Evolutionary conservation across 2,888 invertebrate species (phyloP), one percentile per base, ranked within the genome.

Genomic region (Diloba caeruleocephala): DNA sequence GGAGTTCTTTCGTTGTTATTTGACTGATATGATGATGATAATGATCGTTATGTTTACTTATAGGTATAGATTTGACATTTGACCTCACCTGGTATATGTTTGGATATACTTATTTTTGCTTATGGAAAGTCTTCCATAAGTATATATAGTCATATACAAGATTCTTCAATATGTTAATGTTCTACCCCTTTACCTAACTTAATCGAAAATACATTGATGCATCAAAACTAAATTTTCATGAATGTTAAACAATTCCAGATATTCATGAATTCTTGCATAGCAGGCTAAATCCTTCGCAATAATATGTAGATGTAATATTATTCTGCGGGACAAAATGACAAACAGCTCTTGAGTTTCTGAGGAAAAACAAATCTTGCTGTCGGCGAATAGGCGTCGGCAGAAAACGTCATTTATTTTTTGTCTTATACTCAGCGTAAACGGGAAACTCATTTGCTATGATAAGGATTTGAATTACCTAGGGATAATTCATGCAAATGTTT

Each of bases 331-430:
- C 76, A 66, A 78, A 79, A 85, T 84, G 85, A 84, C 80, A 83
- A 84, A 85, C 81, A 78, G 73, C 74, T 73, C 21, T n/a, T n/a
- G 67, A 62, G 72, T 66, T 75, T 71, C 67, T 68, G 61, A 70
- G 73, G 73, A 67, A 76, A 84, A 89, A 87, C 85, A 85, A 88
- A 89, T 87, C 85, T 81, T 75, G 78, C 78, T 84, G 88, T 83
- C 87, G 81, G 84, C 83, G 80, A 78, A 81, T 86, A 85, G 15
- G 57, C 64, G 64, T 62, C 84, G 81, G 71, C 79, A 76, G 48
- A 60, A 75, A 76, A 74, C 75, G 72, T 76, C 71, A 79, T 81
- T 79, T 71, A 73, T 77, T 78, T 73, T 79, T 80, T 82, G 82
- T 81, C 77, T 82, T 67, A 61, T 70, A 53, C 54, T 67, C 71